Evolutionary conservation across 2,797 vertebrate species (phyloP).

Genomic region (Darevskia nairensis): DNA sequence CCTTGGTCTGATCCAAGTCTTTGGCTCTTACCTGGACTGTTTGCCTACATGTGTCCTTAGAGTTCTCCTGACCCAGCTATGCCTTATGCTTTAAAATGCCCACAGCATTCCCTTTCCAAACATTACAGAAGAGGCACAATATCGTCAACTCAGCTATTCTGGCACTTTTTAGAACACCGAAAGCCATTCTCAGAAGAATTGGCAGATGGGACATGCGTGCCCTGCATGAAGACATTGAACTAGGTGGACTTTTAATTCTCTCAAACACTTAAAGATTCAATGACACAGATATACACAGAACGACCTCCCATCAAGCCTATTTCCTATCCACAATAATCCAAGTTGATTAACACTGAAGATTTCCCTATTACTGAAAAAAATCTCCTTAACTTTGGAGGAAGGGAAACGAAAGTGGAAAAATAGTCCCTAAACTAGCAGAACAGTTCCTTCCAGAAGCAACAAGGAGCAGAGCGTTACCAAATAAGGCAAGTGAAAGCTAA

Average conservation of each 20-base stretch:
- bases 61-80: too few species aligned
- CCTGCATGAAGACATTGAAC: background rate
- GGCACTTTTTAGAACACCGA: background rate
- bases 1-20: background rate
- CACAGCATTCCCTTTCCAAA: background rate
- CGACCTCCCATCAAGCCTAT: background rate
- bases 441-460: conserved; percentile 72
- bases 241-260: background rate
- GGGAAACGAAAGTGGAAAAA: conserved; percentile 64
- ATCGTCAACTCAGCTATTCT: background rate
- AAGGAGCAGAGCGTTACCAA: conserved; percentile 84
- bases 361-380: conserved; percentile 4
- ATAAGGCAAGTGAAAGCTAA: conserved; percentile 83
- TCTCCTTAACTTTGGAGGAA: conserved; percentile 23
- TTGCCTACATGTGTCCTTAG: background rate
- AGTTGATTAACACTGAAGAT: background rate
- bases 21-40: background rate
- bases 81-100: background rate
- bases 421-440: conserved; percentile 52
- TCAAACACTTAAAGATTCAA: background rate
- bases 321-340: background rate
- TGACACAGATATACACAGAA: background rate
- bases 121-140: background rate
- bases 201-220: too few species aligned
- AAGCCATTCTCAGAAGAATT: background rate